Conservation (phyloP, 2,888 invertebrate species). For the Catocala nupta region DNA sequence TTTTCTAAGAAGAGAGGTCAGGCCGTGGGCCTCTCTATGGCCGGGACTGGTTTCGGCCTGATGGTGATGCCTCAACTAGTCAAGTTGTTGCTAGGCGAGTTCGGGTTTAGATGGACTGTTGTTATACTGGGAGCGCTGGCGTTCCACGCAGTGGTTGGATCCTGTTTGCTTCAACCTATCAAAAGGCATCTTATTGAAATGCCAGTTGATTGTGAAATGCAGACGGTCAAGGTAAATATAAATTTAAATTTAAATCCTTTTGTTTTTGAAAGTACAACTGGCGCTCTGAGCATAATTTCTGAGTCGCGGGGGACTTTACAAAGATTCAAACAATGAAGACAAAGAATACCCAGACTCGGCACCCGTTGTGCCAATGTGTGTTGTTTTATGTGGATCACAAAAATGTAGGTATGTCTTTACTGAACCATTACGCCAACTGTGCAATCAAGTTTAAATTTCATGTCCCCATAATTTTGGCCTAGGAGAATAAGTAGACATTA, state of each 20-base stretch:
- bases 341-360: no score
- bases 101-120: slow-evolving; percentile 90
- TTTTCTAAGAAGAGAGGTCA: slow-evolving; percentile 92
- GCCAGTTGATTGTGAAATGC: slow-evolving; percentile 85
- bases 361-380: no score
- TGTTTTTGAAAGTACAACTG: no score
- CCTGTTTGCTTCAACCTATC: slow-evolving; percentile 90
- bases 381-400: no score
- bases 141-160: slow-evolving; percentile 90
- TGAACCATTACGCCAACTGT: no score
- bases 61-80: slow-evolving; percentile 93
- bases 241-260: neutral
- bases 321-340: no score
- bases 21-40: slow-evolving; percentile 93
- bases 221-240: slow-evolving; percentile 74
- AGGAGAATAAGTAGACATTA: no score
- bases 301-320: no score
- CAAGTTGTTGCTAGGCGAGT: slow-evolving; percentile 88
- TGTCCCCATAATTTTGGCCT: no score
- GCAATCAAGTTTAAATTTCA: no score
- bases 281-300: no score
- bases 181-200: slow-evolving; percentile 90
- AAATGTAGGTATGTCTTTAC: no score
- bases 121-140: slow-evolving; percentile 90
- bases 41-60: slow-evolving; percentile 93